phyloP scores from a whole-genome alignment of 2,113 vertebrate genomes.

The Puma concolor region DNA sequence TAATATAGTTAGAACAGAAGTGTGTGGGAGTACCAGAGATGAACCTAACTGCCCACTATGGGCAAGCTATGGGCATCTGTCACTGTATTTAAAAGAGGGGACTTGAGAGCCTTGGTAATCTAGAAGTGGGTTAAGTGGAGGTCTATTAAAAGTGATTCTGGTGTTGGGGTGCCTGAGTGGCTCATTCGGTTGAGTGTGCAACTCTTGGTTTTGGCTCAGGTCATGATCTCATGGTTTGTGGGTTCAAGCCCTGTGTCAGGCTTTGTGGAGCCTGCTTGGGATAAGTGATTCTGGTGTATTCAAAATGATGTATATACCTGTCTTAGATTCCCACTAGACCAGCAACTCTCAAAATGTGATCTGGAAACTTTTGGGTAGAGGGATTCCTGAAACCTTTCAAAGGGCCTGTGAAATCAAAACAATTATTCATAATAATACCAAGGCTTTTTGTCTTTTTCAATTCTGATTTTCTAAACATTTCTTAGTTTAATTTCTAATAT shows the following conservation, averaged over 20 bases:
- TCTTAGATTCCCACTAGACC: neutral
- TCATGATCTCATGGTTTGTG: too few relatives aligned
- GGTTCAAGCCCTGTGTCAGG: too few relatives aligned
- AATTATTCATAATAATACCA: neutral
- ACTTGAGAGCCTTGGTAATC: neutral
- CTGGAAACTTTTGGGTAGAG: neutral
- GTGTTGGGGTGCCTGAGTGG: neutral
- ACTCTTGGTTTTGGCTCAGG: too few relatives aligned
- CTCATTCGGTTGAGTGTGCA: too few relatives aligned
- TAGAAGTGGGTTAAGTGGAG: neutral
- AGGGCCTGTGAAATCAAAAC: neutral
- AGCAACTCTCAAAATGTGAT: neutral
- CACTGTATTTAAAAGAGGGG: neutral
- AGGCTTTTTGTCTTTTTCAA: neutral
- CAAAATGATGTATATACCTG: neutral
- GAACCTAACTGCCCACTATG: constrained; percentile 30
- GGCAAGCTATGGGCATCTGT: constrained; percentile 33
- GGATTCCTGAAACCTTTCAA: neutral
- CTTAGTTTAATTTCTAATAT: neutral
- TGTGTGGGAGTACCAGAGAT: constrained; percentile 37
- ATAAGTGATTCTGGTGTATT: neutral
- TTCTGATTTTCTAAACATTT: constrained; percentile 10
- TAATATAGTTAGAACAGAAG: constrained; percentile 59
- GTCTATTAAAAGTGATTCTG: neutral
- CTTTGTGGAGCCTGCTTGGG: too few relatives aligned